Conservation (phyloP, 2,888 invertebrate species). For the Apamea monoglypha region DNA sequence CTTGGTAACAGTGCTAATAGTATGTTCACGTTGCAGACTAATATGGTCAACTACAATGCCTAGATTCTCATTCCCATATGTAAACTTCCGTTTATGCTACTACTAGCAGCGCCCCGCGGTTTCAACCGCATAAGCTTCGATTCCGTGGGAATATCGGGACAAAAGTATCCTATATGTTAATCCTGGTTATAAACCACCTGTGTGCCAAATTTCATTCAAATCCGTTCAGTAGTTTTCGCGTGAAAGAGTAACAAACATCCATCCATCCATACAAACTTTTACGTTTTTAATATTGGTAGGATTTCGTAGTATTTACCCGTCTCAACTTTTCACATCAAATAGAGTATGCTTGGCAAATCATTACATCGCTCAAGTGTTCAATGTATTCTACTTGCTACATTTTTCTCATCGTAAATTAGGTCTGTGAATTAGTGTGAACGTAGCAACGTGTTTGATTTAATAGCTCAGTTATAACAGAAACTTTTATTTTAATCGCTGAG, state of each 20-base stretch:
- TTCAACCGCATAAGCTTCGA: no score
- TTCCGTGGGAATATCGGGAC: no score
- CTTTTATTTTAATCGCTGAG: constrained; percentile 10
- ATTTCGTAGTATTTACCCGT: constrained; percentile 6
- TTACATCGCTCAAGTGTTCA: constrained; percentile 4
- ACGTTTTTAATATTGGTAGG: no score
- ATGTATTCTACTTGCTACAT: constrained; percentile 22
- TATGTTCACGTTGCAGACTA: constrained; percentile 27
- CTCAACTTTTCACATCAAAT: constrained; percentile 19
- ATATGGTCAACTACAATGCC: background rate
- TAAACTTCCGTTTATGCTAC: background rate
- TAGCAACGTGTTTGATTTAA: constrained; percentile 16
- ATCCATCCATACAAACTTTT: no score
- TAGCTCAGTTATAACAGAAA: background rate
- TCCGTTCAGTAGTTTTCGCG: no score
- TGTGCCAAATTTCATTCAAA: no score
- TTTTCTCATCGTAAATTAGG: constrained; percentile 45
- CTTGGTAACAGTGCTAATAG: constrained; percentile 19
- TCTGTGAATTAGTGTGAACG: constrained; percentile 15
- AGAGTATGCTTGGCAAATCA: constrained; percentile 8
- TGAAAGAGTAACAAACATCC: no score
- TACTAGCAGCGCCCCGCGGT: no score
- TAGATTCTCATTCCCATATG: background rate
- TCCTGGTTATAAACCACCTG: no score
- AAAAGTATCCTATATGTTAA: no score